Base-by-base conservation (phyloP, 2,113 vertebrate species). In the Tenebrosternarchus preto region DNA sequence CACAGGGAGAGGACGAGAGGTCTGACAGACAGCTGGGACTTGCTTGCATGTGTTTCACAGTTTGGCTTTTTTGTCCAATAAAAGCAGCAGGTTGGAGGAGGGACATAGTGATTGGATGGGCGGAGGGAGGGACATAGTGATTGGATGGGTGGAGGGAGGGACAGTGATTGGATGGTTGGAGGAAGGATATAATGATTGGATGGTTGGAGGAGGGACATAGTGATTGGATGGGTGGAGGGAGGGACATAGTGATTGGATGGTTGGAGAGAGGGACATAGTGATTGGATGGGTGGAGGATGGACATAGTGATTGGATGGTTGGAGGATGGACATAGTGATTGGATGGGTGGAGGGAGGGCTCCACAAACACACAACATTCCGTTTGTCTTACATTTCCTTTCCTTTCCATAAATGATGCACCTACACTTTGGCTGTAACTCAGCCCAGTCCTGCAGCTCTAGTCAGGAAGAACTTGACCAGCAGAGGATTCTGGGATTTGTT, bases 391-490 rank as follows among this genome's bases (percentile, higher is more conserved):
- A 0, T 20, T 16, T 60, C 50, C 76, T 71, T 84, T 85, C 27
- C 67, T 85, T 85, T 79, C 50, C 77, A 77, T 67, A 76, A 80
- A 80, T 69, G 12, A 82, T 82, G 83, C 61, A 64, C 69, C 82
- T 76, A 79, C 76, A 76, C 71, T 73, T 19, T 7, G 19, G 31
- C 55, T 71, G 57, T 81, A 78, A 78, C 55, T 61, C 81, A 75
- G 55, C n/a, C 2, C 64, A 55, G 57, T 36, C 57, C 56, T 84
- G 80, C 76, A 75, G 72, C 27, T 72, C 73, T 76, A 76, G 80
- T 66, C 64, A 82, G 75, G 81, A 84, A 84, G 27, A 77, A 81
- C 33, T 55, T 19, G 59, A 57, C 56, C 56, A 39, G 43, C 27
- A 60, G 31, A 55, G 75, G 74, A 46, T 75, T 55, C 19, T 78